Conservation (phyloP, 2,888 invertebrate genomes). For the Eilema sororculum region DNA sequence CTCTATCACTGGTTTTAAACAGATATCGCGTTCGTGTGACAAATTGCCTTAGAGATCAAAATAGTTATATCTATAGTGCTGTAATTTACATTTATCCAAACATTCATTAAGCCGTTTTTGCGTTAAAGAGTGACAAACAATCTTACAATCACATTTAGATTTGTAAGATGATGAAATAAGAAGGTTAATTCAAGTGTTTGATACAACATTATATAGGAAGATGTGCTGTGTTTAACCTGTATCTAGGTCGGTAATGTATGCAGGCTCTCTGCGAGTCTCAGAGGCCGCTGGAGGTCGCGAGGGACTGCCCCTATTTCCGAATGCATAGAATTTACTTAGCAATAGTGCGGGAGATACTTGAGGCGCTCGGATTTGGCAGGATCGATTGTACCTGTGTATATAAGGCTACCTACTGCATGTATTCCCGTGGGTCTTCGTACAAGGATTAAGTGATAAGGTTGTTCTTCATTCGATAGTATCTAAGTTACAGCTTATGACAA, state of each 20-base stretch:
- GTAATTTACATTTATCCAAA: no score
- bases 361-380: not conserved
- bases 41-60: no score
- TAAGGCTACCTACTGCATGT: not conserved
- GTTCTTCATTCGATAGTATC: not conserved
- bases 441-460: not conserved
- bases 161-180: no score
- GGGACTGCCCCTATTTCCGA: not conserved
- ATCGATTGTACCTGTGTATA: not conserved
- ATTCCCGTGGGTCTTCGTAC: not conserved
- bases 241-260: not conserved
- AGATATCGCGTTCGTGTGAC: no score
- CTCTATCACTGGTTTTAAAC: no score
- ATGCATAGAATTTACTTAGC: slow-evolving; percentile 4
- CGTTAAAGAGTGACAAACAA: no score
- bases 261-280: not conserved
- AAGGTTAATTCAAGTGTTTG: not conserved
- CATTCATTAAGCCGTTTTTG: no score
- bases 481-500: not conserved
- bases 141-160: no score
- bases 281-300: slow-evolving; percentile 1
- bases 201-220: no score
- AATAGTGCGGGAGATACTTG: not conserved
- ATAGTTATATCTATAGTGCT: no score
- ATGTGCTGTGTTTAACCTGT: not conserved